Evolutionary conservation across 2,797 vertebrate species (phyloP), one percentile per base, ranked within the genome.

Genomic region (Molossus alvarezi): DNA sequence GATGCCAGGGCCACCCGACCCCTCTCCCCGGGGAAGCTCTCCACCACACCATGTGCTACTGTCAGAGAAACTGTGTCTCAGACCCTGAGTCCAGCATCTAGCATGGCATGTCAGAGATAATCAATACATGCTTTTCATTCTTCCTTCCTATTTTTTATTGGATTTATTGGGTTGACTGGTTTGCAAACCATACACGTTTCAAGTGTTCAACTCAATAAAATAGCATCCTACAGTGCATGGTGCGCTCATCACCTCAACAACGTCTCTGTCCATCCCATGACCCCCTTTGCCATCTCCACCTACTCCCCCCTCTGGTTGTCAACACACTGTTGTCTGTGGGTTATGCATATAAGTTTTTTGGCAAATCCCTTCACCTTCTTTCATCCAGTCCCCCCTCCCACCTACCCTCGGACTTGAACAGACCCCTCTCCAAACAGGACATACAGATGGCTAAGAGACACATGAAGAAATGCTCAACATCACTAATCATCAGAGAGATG

Each of bases 1-100:
- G 37, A 23, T 4, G 51, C 1, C 6, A 45, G 13, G 2, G 17
- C 21, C 14, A 5, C 0, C 51, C 14, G 3, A 27, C n/a, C 18
- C 45, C 18, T 45, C 23, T 1, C 29, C 8, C 7, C 2, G 13
- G 37, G 64, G 77, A 89, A 23, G 37, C 21, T 21, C 9, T 29
- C 4, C 21, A 25, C 23, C 33, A 27, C 57, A 75, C 71, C 33
- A 21, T 5, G 7, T 57, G 51, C 25, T 72, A 3, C 57, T 23
- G 17, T 6, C 37, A 29, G 33, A 14, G 10, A 96, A 77, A 85
- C 23, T 5, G 1, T 17, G 7, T 57, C 73, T 80, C 65, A 14
- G 0, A 9, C 14, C 51, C 62, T 2, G 51, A 88, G 76, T 6
- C 45, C 25, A 58, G 23, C 33, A 57, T 53, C 23, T 20, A 53